phyloP scores from a whole-genome alignment of 2,113 vertebrate genomes.

The Grammomys surdaster region DNA sequence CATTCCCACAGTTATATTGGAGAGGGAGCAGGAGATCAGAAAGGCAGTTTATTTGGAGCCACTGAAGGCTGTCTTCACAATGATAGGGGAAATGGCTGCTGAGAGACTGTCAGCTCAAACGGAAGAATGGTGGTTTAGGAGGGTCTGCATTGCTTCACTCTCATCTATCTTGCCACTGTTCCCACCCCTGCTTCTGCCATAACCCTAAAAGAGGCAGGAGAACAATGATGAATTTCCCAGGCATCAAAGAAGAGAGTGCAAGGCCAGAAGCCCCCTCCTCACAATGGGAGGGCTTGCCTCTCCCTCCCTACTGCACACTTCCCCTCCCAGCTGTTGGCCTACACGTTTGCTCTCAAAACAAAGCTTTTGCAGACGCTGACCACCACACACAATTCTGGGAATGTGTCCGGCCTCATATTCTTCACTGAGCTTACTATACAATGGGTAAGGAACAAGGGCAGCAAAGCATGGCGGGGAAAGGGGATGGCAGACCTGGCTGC shows the following conservation, averaged over 20 bases:
- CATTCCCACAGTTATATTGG: conserved; percentile 54
- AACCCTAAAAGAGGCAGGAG: conserved; percentile 59
- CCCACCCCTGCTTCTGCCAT: conserved; percentile 57
- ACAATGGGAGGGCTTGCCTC: conserved; percentile 67
- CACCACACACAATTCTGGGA: background rate
- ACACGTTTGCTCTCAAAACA: conserved; percentile 73
- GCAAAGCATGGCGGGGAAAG: background rate
- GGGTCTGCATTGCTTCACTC: background rate
- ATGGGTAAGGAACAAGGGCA: background rate
- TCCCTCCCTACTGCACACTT: conserved; percentile 33
- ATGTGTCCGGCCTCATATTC: background rate
- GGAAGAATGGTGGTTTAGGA: conserved; percentile 6
- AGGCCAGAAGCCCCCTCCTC: conserved; percentile 78
- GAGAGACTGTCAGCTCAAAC: conserved; percentile 41
- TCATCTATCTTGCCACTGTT: background rate
- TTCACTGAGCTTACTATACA: background rate
- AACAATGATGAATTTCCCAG: conserved; percentile 71
- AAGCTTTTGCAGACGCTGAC: conserved; percentile 47
- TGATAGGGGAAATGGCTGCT: conserved; percentile 24
- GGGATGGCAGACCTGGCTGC: background rate
- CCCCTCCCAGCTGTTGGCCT: conserved; percentile 67
- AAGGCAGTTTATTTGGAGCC: conserved; percentile 49
- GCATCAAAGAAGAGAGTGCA: conserved; percentile 54
- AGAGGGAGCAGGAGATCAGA: conserved; percentile 57
- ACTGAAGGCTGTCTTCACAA: conserved; percentile 62